phyloP scores from a whole-genome alignment of 1,140 invertebrate genomes.

The Telenomus remus region DNA sequence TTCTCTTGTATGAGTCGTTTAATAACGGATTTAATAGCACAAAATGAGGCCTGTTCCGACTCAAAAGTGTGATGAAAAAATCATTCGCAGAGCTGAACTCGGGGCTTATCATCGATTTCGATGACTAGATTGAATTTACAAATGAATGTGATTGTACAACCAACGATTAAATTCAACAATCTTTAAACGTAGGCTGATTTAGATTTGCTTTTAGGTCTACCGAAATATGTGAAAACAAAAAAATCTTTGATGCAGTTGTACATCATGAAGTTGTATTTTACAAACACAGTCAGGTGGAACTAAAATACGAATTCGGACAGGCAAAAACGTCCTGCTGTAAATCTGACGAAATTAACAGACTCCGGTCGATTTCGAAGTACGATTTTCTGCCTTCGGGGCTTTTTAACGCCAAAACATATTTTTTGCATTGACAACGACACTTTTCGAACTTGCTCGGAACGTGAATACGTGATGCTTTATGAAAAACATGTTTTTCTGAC shows the following conservation, averaged over 20 bases:
- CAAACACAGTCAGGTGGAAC: slow-evolving; percentile 35
- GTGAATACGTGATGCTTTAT: no score
- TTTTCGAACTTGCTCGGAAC: no score
- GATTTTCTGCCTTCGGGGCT: slow-evolving; percentile 39
- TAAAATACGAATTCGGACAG: slow-evolving; percentile 40
- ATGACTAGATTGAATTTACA: slow-evolving; percentile 26
- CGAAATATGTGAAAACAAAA: slow-evolving; percentile 15
- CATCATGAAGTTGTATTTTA: slow-evolving; percentile 48
- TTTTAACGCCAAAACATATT: slow-evolving; percentile 40
- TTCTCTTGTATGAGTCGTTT: slow-evolving; percentile 47
- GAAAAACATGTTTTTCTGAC: no score
- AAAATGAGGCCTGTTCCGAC: slow-evolving; percentile 38
- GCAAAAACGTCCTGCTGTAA: slow-evolving; percentile 37
- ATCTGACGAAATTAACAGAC: slow-evolving; percentile 32
- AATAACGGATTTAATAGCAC: slow-evolving; percentile 39
- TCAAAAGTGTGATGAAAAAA: slow-evolving; percentile 38
- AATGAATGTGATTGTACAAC: slow-evolving; percentile 27
- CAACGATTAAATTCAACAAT: background rate
- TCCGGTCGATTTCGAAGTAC: slow-evolving; percentile 39
- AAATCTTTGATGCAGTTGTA: slow-evolving; percentile 42
- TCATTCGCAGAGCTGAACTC: slow-evolving; percentile 31
- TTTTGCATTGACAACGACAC: slow-evolving; percentile 29
- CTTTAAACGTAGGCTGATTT: slow-evolving; percentile 2
- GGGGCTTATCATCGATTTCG: slow-evolving; percentile 22
- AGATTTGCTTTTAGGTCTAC: no score